These are phyloP conservation scores for Apostichopus parvimensis DNA, from an alignment of 35 echinoderm and acorn worm species.

Conservation along the genomic window DNA sequence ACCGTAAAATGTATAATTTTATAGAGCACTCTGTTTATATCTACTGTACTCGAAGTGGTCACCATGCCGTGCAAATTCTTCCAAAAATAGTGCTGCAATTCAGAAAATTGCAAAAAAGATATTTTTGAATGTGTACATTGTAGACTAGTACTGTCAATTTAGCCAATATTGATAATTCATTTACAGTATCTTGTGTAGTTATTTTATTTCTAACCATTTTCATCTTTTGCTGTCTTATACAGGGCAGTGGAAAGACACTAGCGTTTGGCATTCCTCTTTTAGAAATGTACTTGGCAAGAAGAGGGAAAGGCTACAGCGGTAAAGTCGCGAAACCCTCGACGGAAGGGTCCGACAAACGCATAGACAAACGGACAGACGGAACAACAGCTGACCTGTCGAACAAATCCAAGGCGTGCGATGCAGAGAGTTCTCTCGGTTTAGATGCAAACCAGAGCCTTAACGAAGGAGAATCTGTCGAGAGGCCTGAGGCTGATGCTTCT, in stretches of 20 bases:
- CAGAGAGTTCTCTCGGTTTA: background rate
- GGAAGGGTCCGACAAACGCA: background rate
- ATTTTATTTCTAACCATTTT: too few relatives aligned
- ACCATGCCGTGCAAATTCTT: too few relatives aligned
- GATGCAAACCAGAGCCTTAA: background rate
- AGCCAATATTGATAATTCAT: too few relatives aligned
- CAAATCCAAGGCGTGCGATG: background rate
- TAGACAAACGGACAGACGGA: background rate
- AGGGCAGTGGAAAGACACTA: conserved; percentile 97
- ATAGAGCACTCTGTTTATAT: too few relatives aligned
- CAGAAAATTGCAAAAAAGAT: too few relatives aligned
- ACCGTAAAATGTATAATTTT: too few relatives aligned
- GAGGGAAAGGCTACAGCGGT: background rate
- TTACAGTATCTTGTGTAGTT: too few relatives aligned
- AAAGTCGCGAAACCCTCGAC: background rate
- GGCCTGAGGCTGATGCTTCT: background rate
- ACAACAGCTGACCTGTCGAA: background rate
- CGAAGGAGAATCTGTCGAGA: background rate
- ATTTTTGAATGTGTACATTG: too few relatives aligned
- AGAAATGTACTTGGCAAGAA: background rate
- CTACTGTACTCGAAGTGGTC: too few relatives aligned
- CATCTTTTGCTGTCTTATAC: background rate
- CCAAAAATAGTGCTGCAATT: too few relatives aligned
- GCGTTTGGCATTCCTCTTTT: conserved; percentile 94
- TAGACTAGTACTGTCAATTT: too few relatives aligned